A percentile compares a stretch with the other conserved stretches of the same genome.
phyloP scores from a whole-genome alignment of 2,113 vertebrate species.

The Labeo rohita region DNA sequence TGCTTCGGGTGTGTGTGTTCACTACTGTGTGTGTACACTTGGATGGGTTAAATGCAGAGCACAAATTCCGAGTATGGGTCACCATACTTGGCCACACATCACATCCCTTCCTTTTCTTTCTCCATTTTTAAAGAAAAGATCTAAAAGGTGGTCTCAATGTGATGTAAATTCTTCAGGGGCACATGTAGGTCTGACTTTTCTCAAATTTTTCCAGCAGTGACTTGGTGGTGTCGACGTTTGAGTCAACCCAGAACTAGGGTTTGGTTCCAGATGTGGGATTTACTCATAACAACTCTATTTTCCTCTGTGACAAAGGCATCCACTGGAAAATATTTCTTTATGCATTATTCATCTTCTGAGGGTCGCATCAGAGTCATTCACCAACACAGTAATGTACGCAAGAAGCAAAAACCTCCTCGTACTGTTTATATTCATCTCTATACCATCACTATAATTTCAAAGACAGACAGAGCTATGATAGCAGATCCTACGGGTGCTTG shows the following conservation, averaged over 20 bases:
- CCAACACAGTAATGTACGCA: background rate
- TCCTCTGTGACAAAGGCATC: background rate
- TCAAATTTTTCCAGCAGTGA: background rate
- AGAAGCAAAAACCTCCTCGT: background rate
- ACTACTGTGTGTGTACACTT: too few relatives aligned
- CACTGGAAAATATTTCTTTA: slow-evolving; percentile 24
- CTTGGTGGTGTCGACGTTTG: background rate
- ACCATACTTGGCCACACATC: too few relatives aligned
- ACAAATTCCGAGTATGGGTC: too few relatives aligned
- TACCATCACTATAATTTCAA: background rate
- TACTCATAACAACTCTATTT: slow-evolving; percentile 11
- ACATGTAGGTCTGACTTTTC: background rate
- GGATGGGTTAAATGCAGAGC: too few relatives aligned
- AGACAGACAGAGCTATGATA: slow-evolving; percentile 20
- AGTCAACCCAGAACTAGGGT: background rate
- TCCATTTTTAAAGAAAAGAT: background rate
- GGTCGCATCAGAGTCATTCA: slow-evolving; percentile 20
- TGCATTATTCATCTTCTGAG: slow-evolving; percentile 27
- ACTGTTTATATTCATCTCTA: background rate
- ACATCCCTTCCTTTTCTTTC: background rate
- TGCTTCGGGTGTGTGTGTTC: too few relatives aligned
- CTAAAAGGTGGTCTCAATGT: background rate
- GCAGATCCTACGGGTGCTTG: slow-evolving; percentile 1
- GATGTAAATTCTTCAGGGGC: background rate
- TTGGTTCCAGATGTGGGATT: slow-evolving; percentile 4